Evolutionary conservation across 2,888 invertebrate species (phyloP).

Genomic region (Drosophila crucigera): DNA sequence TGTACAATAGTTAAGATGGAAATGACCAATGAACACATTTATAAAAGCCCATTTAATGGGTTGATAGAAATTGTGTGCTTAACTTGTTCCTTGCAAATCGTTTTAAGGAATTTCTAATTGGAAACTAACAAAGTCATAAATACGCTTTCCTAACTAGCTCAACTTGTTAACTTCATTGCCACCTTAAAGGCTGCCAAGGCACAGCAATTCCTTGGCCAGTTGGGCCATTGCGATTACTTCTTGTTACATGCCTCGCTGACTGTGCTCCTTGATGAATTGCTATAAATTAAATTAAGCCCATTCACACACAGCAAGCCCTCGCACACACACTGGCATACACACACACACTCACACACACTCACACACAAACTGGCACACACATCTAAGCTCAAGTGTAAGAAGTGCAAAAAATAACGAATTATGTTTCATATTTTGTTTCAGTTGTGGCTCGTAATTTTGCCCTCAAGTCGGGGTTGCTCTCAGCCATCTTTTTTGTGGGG

Average conservation of each 20-base stretch:
- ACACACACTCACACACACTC: constrained; percentile 11
- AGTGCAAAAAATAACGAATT: constrained; percentile 63
- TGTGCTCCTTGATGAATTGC: constrained; percentile 71
- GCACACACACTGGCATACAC: constrained; percentile 9
- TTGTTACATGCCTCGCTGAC: constrained; percentile 70
- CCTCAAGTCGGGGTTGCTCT: constrained; percentile 26
- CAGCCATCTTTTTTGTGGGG: constrained; percentile 56
- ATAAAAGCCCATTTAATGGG: neutral
- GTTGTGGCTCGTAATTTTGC: constrained; percentile 63
- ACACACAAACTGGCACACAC: constrained; percentile 10
- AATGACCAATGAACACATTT: neutral
- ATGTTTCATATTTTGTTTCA: constrained; percentile 66
- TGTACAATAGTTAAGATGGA: neutral
- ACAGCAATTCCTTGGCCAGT: constrained; percentile 4
- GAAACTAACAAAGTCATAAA: constrained; percentile 9
- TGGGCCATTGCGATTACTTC: constrained; percentile 35
- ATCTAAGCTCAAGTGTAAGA: constrained; percentile 38
- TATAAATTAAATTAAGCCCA: constrained; percentile 75
- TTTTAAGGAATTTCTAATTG: neutral
- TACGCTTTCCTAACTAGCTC: constrained; percentile 9
- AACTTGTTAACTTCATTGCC: constrained; percentile 10
- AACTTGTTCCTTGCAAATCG: neutral
- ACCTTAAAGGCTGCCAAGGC: neutral
- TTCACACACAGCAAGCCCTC: constrained; percentile 23
- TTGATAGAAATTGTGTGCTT: neutral